These are phyloP conservation scores for Thysanoteuthis rhombus DNA, from an alignment of 2,888 invertebrate species.

Conservation along the genomic window DNA sequence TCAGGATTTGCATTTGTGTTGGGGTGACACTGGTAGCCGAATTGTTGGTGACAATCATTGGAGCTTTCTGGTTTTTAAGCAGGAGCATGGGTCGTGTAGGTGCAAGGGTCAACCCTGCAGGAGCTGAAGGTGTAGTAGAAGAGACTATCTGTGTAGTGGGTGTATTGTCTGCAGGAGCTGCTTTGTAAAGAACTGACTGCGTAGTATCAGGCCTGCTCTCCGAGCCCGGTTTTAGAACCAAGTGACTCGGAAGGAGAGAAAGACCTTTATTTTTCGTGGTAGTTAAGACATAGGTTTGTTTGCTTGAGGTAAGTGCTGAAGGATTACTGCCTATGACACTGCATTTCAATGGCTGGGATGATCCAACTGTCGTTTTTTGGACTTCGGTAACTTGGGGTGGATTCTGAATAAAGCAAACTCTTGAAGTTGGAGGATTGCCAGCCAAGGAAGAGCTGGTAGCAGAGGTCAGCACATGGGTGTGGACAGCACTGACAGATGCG, in stretches of 20 bases:
- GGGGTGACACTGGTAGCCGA: background rate
- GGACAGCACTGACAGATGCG: background rate
- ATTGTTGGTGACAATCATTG: background rate
- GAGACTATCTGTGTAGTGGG: background rate
- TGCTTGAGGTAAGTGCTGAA: conserved; percentile 21
- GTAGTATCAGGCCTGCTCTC: background rate
- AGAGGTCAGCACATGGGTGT: background rate
- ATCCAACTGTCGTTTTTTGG: background rate
- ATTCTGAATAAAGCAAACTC: background rate
- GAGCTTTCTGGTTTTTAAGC: conserved; percentile 18
- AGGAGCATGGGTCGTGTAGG: background rate
- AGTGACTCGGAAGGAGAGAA: background rate
- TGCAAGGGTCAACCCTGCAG: background rate
- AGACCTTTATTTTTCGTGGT: conserved; percentile 28
- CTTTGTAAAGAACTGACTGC: background rate
- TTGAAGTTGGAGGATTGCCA: background rate
- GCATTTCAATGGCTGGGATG: background rate
- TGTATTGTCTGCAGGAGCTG: background rate
- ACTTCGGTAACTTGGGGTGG: background rate
- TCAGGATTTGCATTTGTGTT: background rate
- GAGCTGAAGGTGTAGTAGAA: background rate
- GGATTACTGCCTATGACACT: background rate
- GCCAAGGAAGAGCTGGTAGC: background rate
- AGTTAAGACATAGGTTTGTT: conserved; percentile 16
- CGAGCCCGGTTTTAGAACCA: background rate